phyloP scores from a whole-genome alignment of 2,113 vertebrate genomes.

The Chloroceryle aenea region DNA sequence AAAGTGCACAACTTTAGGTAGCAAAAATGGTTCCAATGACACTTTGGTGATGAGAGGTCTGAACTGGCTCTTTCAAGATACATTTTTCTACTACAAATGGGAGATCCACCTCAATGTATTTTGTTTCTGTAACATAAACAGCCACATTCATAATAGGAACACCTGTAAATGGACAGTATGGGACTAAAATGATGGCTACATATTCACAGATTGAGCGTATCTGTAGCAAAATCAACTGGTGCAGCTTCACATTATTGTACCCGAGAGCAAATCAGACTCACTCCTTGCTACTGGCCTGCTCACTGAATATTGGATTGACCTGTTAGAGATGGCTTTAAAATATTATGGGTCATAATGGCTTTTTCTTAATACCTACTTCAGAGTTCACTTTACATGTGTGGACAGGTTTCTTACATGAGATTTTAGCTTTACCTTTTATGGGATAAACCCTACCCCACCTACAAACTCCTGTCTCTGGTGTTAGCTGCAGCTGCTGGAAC shows the following conservation, averaged over 20 bases:
- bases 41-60: not conserved
- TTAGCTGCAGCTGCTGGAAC: not conserved
- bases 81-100: not conserved
- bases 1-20: not conserved
- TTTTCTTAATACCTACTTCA: not conserved
- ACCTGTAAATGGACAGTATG: not conserved
- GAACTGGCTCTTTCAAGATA: not conserved
- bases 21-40: not conserved
- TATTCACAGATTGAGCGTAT: not conserved
- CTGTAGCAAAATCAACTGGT: not conserved
- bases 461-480: not conserved
- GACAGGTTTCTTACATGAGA: not conserved
- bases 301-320: not conserved
- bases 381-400: not conserved
- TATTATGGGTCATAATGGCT: not conserved
- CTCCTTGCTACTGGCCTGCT: not conserved
- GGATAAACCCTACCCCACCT: not conserved
- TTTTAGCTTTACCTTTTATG: not conserved
- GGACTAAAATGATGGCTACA: not conserved
- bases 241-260: not conserved
- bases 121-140: not conserved
- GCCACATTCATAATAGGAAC: not conserved
- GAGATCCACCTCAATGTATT: not conserved
- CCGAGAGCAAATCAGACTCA: not conserved
- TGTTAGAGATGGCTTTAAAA: not conserved